phyloP scores from a whole-genome alignment of 1,140 invertebrate genomes.

The Coelopa frigida region DNA sequence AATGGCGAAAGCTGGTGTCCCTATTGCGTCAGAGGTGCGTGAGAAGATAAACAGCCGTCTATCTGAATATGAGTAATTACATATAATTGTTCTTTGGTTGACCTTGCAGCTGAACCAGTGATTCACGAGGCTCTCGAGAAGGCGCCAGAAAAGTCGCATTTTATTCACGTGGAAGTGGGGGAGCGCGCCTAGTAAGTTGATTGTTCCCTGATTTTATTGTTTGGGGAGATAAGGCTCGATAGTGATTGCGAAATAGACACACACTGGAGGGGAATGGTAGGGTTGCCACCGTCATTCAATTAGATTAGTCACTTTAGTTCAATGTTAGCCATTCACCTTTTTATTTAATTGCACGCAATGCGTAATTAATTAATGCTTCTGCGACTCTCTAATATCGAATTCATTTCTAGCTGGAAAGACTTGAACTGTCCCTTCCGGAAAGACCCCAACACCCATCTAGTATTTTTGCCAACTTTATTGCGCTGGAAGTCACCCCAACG shows the following conservation, averaged over 20 bases:
- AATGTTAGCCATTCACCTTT: too few relatives aligned
- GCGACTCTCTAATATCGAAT: too few relatives aligned
- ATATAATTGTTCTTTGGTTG: slow-evolving; percentile 4
- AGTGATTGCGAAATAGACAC: background rate
- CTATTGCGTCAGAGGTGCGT: slow-evolving; percentile 62
- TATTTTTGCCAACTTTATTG: slow-evolving; percentile 65
- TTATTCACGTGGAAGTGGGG: slow-evolving; percentile 64
- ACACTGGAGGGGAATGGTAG: too few relatives aligned
- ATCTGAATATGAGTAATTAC: background rate
- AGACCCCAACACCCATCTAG: slow-evolving; percentile 56
- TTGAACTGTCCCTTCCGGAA: slow-evolving; percentile 64
- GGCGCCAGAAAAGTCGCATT: slow-evolving; percentile 51
- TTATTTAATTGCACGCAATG: too few relatives aligned
- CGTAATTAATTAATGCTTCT: too few relatives aligned
- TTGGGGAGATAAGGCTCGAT: too few relatives aligned
- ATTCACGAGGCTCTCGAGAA: slow-evolving; percentile 54
- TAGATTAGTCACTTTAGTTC: too few relatives aligned
- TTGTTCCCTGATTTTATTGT: too few relatives aligned
- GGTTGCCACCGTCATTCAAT: too few relatives aligned
- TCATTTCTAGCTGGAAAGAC: slow-evolving; percentile 63
- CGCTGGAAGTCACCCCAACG: slow-evolving; percentile 65
- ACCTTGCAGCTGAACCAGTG: slow-evolving; percentile 52
- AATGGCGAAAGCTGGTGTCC: slow-evolving; percentile 64
- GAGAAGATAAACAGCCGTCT: background rate
- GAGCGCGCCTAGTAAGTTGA: slow-evolving; percentile 49